Evolutionary conservation across 1,140 invertebrate genomes (phyloP).

Genomic region (Heliconius congener): DNA sequence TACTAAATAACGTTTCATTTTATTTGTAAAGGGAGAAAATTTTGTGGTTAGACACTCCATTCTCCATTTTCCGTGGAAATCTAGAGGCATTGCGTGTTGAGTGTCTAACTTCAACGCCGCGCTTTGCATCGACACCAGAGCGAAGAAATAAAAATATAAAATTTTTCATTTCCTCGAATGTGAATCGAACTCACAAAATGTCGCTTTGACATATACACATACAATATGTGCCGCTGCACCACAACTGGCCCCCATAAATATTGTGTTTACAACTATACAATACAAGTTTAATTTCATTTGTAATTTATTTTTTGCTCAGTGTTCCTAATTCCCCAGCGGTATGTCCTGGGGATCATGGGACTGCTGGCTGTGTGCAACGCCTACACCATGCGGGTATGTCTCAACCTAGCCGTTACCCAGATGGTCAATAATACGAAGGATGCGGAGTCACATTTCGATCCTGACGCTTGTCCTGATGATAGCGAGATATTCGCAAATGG

Average conservation of each 20-base stretch:
- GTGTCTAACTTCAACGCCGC: too few species aligned
- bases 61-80: too few species aligned
- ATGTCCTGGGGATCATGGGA: slow-evolving; percentile 84
- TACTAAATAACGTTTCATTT: too few species aligned
- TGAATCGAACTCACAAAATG: too few species aligned
- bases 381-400: slow-evolving; percentile 87
- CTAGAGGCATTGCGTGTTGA: too few species aligned
- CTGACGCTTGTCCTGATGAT: slow-evolving; percentile 68
- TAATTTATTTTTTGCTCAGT: slow-evolving; percentile 60
- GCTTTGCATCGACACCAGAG: too few species aligned
- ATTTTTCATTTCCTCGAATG: too few species aligned
- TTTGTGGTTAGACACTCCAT: too few species aligned
- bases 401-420: slow-evolving; percentile 88
- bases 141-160: too few species aligned
- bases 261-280: background rate
- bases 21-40: too few species aligned
- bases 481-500: slow-evolving; percentile 62
- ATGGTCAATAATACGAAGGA: slow-evolving; percentile 82
- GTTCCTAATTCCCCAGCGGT: slow-evolving; percentile 79
- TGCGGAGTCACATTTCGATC: slow-evolving; percentile 59
- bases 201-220: too few species aligned
- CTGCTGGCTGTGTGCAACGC: slow-evolving; percentile 85
- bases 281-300: slow-evolving; percentile 11
- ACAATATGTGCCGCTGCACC: too few species aligned
- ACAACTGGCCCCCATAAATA: background rate